These are phyloP conservation scores for Setipinna tenuifilis DNA, from an alignment of 2,797 vertebrate species.

Conservation along the genomic window DNA sequence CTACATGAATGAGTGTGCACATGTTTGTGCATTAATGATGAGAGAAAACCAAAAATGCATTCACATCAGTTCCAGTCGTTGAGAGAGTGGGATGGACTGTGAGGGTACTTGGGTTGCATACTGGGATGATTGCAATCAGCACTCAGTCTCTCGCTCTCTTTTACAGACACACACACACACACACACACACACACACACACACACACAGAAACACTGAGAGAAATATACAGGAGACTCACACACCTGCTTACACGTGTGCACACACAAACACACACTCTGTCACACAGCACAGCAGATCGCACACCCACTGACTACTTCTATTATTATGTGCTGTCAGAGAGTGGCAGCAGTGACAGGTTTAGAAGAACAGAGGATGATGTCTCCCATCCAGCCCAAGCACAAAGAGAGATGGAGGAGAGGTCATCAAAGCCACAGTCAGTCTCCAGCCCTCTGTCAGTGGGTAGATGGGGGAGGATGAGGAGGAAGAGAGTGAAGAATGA, in stretches of 20 bases:
- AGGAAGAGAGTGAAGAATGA: not conserved
- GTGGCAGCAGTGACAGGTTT: not conserved
- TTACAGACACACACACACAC: not conserved
- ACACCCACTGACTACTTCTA: slow-evolving; percentile 6
- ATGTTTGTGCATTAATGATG: not conserved
- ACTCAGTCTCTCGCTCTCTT: not conserved
- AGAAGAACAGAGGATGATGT: slow-evolving; percentile 35
- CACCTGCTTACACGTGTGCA: not conserved
- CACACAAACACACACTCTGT: not conserved
- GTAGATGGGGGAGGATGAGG: not conserved
- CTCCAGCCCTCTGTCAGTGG: not conserved
- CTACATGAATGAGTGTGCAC: not conserved
- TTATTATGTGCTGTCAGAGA: slow-evolving; percentile 3
- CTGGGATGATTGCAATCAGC: slow-evolving; percentile 15
- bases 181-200: slow-evolving; percentile 14
- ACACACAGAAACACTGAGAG: not conserved
- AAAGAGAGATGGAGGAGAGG: slow-evolving; percentile 27
- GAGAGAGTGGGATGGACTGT: not conserved
- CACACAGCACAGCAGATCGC: not conserved
- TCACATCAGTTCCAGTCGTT: not conserved
- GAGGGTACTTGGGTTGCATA: not conserved
- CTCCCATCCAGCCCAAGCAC: slow-evolving; percentile 16
- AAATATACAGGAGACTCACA: not conserved
- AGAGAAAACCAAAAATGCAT: not conserved
- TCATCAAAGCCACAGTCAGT: slow-evolving; percentile 3